Base-by-base conservation (phyloP, 2,113 vertebrate species). In the Papio anubis region DNA sequence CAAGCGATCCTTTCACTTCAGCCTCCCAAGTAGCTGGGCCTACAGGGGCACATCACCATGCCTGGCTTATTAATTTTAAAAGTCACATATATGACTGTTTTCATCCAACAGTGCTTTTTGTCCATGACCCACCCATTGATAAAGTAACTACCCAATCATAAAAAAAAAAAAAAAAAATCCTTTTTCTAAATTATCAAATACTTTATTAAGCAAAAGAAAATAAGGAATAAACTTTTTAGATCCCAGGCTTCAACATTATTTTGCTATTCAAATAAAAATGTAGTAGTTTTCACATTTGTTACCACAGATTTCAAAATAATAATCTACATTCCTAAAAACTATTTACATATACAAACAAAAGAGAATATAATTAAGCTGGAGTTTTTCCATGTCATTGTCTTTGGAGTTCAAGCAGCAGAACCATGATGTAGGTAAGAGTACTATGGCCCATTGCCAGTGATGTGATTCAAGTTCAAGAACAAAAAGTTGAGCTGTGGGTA, bases 241-340 rank as follows among this genome's bases (percentile, higher is more conserved):
- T 85, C 52, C 45, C 88, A 55, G 61, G 43, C 38, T 50, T 91
- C 68, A 87, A 94, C 17, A 83, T 68, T 93, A 21, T 75, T 97
- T 98, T 89, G 88, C 78, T 97, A 93, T 88, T 97, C 87, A 96
- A 86, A 95, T 96, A 82, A 94, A 89, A 98, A 83, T 70, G 64
- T 92, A 92, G 43, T 61, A 84, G 81, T 78, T 66, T 73, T 93
- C 92, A 89, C 83, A 76, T 92, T 95, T 94, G 93, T 95, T 97
- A 96, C 95, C 57, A 88, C 79, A 92, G 96, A 96, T 95, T 97
- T 98, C 92, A 89, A 98, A 97, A 97, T 92, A 97, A 97, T 70
- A 55, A 93, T 94, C 93, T 95, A 93, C 40, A 96, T 78, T 96
- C 76, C 94, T 94, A 96, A 96, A 96, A 97, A 66, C 93, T 96